Percentiles rank a stretch among this genome's conserved stretches.
Evolutionary conservation across 2,888 invertebrate species (phyloP).

Genomic region (Phrixothrix hirtus): DNA sequence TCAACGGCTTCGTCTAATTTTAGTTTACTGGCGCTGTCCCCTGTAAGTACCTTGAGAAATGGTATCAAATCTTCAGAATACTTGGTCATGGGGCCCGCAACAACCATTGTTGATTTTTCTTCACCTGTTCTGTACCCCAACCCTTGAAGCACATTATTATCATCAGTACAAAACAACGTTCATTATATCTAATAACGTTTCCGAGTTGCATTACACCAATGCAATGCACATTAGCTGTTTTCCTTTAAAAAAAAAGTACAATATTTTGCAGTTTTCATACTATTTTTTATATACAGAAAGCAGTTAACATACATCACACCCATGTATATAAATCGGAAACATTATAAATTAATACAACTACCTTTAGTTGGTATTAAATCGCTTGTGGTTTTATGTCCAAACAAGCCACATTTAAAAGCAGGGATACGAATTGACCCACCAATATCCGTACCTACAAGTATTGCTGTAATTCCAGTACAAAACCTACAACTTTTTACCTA

Average conservation of each 20-base stretch:
- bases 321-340: too few species aligned
- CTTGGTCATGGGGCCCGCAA: constrained; percentile 80
- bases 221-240: too few species aligned
- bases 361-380: constrained; percentile 56
- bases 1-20: constrained; percentile 66
- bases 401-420: constrained; percentile 86
- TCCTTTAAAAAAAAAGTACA: constrained; percentile 1
- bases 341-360: too few species aligned
- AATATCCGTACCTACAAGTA: constrained; percentile 75
- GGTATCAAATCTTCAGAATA: constrained; percentile 80
- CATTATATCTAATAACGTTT: too few species aligned
- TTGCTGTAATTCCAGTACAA: not conserved
- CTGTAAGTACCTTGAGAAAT: constrained; percentile 69
- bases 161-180: too few species aligned
- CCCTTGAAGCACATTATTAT: too few species aligned
- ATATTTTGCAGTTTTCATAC: not conserved
- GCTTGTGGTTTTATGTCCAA: constrained; percentile 78
- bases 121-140: constrained; percentile 72
- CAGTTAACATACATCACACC: too few species aligned
- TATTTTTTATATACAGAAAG: too few species aligned
- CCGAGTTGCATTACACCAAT: too few species aligned
- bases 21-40: constrained; percentile 59
- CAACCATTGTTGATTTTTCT: constrained; percentile 75
- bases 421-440: constrained; percentile 97
- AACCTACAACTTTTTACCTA: constrained; percentile 61